Evolutionary conservation across 1,140 invertebrate species (phyloP).

Genomic region (Apocrypta bakeri): DNA sequence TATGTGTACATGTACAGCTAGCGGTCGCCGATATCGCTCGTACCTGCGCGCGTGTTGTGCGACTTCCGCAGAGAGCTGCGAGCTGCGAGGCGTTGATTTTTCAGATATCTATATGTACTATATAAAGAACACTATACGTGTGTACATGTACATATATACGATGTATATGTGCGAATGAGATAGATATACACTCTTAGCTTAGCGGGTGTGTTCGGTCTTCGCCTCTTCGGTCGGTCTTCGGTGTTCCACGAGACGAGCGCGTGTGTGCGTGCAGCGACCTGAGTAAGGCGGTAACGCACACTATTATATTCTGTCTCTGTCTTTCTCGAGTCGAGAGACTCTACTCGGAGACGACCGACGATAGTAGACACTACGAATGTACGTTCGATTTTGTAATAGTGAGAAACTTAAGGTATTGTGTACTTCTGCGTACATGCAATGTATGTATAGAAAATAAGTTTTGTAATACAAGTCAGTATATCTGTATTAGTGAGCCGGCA

Average conservation of each 20-base stretch:
- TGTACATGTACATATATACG: not conserved
- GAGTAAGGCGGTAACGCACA: too few species aligned
- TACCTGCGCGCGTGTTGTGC: conserved; percentile 27
- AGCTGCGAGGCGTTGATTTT: conserved; percentile 24
- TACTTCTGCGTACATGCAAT: too few species aligned
- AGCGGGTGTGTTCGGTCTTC: not conserved
- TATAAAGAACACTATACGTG: too few species aligned
- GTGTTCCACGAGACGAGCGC: not conserved
- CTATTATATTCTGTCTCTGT: not conserved
- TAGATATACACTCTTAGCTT: not conserved
- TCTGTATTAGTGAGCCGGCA: conserved; percentile 27
- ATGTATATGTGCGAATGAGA: too few species aligned
- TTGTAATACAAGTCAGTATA: too few species aligned
- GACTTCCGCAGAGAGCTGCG: not conserved
- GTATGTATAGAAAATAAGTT: too few species aligned
- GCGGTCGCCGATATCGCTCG: not conserved
- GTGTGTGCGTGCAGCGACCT: conserved; percentile 6
- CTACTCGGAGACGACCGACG: not conserved
- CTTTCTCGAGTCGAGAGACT: not conserved
- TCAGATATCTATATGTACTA: not conserved
- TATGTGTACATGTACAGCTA: not conserved
- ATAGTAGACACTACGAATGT: too few species aligned
- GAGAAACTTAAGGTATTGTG: too few species aligned
- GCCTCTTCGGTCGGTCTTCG: too few species aligned
- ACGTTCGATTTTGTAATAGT: too few species aligned